Conservation (phyloP, 2,888 invertebrate genomes). For the Pilophorus perplexus region DNA sequence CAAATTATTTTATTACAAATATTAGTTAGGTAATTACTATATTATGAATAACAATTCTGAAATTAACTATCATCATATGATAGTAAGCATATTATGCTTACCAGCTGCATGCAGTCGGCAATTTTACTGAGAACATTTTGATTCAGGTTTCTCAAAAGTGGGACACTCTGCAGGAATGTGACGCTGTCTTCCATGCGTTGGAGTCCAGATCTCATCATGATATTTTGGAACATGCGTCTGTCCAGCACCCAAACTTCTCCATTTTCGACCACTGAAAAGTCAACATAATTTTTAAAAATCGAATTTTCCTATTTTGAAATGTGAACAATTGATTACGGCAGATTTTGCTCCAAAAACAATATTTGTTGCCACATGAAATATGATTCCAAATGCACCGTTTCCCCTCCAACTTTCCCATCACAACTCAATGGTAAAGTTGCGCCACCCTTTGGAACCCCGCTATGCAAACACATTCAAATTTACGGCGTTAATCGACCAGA, state of each 20-base stretch:
- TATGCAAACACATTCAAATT: neutral
- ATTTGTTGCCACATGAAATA: no score
- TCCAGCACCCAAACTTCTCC: constrained; percentile 69
- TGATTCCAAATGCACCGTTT: no score
- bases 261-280: constrained; percentile 58
- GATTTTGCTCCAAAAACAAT: no score
- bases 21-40: neutral
- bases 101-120: constrained; percentile 69
- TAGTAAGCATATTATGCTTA: constrained; percentile 54
- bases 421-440: no score
- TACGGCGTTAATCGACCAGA: neutral
- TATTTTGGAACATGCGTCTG: constrained; percentile 65
- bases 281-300: neutral
- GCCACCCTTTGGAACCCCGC: no score
- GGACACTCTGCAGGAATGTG: constrained; percentile 64
- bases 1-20: neutral
- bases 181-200: constrained; percentile 66
- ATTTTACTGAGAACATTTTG: constrained; percentile 64
- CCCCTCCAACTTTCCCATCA: no score
- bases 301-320: no score
- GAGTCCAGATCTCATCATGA: constrained; percentile 69
- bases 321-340: no score
- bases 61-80: no score
- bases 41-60: neutral
- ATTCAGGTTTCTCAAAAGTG: constrained; percentile 59